Evolutionary conservation across 2,888 invertebrate genomes (phyloP), one percentile per base, ranked within the genome.

Genomic region (Coecobrya sp.): DNA sequence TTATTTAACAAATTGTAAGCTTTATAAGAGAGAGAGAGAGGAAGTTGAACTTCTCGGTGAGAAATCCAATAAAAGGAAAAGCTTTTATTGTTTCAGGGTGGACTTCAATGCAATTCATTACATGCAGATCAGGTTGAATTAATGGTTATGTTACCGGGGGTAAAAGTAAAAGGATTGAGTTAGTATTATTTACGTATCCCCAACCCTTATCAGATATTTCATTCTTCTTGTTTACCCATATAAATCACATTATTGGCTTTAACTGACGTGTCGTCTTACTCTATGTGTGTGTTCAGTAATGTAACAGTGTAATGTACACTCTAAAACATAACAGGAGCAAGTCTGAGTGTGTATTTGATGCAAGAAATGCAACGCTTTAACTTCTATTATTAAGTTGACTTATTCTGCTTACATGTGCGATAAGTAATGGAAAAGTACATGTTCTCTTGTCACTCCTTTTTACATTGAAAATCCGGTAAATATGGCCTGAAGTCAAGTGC

Each of bases 1-100:
- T 62, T 10, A 52, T 52, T 16, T 16, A 52, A 1, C 11, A 3
- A 59, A 49, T 49, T 13, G 49, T 49, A 16, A 13, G n/a, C 11
- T 49, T 13, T n/a, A 55, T 55, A 19, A 4, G 59, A 52, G 22
- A 52, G 65, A 4, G 59, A 52, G 22, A 52, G 65, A 25, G 85
- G 45, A 68, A 42, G 65, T 30, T 22, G 52, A 52, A 8, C 1
- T 36, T 82, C 25, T 52, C 13, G 49, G 25, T n/a, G 45, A 45
- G 86, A 86, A 86, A 49, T 86, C 70, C 30, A 70, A 70, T 86
- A 70, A 82, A 82, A 82, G 59, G 55, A 82, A 82, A 82, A 82
- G 81, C 81, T 52, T 45, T 81, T 81, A 55, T 81, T 79, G 27
- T 79, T 79, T 79, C 8, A 42, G 10, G 1, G 36, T 42, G 16